These are phyloP conservation scores for Tachycineta bicolor DNA, from an alignment of 2,113 vertebrate species.

Conservation along the genomic window DNA sequence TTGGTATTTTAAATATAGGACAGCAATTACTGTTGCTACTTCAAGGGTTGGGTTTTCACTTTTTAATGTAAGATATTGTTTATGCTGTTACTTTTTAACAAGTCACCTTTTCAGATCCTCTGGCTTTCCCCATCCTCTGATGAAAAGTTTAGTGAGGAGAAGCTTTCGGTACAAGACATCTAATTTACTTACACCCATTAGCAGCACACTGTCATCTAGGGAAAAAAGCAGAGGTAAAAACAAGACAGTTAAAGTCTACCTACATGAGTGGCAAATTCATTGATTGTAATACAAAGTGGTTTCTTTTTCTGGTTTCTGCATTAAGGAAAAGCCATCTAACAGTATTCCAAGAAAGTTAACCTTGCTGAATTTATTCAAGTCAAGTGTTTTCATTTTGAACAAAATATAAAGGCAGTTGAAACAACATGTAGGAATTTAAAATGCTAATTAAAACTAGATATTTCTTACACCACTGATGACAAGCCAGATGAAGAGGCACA, in stretches of 20 bases:
- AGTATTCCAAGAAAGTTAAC: neutral
- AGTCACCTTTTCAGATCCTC: conserved; percentile 93
- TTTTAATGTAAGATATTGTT: neutral
- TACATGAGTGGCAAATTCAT: neutral
- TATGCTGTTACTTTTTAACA: neutral
- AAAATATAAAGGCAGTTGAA: neutral
- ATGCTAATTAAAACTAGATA: neutral
- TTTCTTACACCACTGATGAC: neutral
- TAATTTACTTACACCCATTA: conserved; percentile 94
- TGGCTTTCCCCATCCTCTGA: conserved; percentile 96
- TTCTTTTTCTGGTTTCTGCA: neutral
- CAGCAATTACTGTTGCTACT: neutral
- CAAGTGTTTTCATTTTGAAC: neutral
- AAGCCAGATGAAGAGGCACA: neutral
- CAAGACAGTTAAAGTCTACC: neutral
- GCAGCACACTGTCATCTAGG: conserved; percentile 76
- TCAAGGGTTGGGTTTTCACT: neutral
- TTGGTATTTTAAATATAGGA: neutral
- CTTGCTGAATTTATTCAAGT: neutral
- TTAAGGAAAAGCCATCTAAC: neutral
- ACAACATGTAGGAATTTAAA: neutral
- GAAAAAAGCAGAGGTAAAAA: conserved; percentile 17
- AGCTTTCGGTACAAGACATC: conserved; percentile 94
- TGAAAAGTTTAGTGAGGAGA: conserved; percentile 96
- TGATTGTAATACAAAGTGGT: neutral